Evolutionary conservation across 2,113 vertebrate species (phyloP).

Genomic region (Amphiprion percula): DNA sequence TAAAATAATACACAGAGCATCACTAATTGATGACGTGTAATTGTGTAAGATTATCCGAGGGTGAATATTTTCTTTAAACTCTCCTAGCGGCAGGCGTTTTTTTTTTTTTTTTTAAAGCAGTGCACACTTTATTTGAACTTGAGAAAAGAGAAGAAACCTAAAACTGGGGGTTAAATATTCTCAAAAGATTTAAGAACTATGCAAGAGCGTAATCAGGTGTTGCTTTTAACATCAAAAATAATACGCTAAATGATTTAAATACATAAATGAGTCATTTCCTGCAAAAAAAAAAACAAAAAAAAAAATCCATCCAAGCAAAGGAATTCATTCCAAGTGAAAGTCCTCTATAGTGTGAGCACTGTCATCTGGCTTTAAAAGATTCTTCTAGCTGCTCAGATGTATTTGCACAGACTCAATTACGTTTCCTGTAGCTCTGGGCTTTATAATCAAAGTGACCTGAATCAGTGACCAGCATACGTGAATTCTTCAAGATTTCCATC

Average conservation of each 20-base stretch:
- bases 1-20: slow-evolving; percentile 29
- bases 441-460: slow-evolving; percentile 43
- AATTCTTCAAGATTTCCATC: slow-evolving; percentile 26
- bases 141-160: no score
- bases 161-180: no score
- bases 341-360: slow-evolving; percentile 21
- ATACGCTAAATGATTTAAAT: no score
- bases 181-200: no score
- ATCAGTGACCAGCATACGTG: slow-evolving; percentile 40
- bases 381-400: slow-evolving; percentile 38
- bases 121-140: no score
- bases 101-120: no score
- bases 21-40: slow-evolving; percentile 45
- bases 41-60: slow-evolving; percentile 27
- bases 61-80: slow-evolving; percentile 15
- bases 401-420: slow-evolving; percentile 55
- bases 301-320: no score
- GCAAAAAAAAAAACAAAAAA: not conserved
- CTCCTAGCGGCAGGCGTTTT: not conserved
- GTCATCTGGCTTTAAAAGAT: slow-evolving; percentile 42
- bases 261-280: no score
- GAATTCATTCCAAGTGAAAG: slow-evolving; percentile 1
- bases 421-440: slow-evolving; percentile 37
- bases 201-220: not conserved
- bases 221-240: not conserved